Evolutionary conservation across 1,140 invertebrate genomes (phyloP).

Genomic region (Littorina saxatilis): DNA sequence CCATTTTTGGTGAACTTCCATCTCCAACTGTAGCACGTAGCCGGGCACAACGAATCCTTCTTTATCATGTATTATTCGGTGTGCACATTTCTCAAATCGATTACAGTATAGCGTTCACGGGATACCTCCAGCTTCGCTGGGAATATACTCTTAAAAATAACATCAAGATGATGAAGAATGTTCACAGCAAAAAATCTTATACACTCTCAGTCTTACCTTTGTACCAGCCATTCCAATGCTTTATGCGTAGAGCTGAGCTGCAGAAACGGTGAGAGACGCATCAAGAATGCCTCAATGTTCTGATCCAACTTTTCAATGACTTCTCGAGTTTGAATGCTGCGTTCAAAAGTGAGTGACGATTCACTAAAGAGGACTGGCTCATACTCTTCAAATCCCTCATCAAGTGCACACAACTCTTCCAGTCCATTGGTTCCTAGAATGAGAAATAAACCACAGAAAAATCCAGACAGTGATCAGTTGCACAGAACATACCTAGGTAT

Average conservation of each 20-base stretch:
- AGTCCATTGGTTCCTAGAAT: constrained; percentile 83
- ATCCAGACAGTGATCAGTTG: neutral
- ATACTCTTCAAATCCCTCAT: constrained; percentile 85
- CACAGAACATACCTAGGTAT: neutral
- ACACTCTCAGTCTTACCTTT: too few relatives aligned
- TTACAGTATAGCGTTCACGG: too few relatives aligned
- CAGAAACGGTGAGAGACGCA: constrained; percentile 91
- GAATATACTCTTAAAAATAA: too few relatives aligned
- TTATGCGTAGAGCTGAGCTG: constrained; percentile 89
- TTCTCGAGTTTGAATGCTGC: constrained; percentile 85
- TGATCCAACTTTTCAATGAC: constrained; percentile 86
- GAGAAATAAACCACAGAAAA: constrained; percentile 10
- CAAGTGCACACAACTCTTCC: constrained; percentile 85
- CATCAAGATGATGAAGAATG: too few relatives aligned
- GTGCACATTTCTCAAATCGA: too few relatives aligned
- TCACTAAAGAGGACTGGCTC: constrained; percentile 86
- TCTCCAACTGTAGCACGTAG: too few relatives aligned
- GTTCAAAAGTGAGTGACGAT: constrained; percentile 84
- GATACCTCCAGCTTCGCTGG: too few relatives aligned
- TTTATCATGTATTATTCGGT: too few relatives aligned
- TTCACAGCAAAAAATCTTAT: too few relatives aligned
- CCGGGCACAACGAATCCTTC: too few relatives aligned
- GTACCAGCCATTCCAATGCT: constrained; percentile 94
- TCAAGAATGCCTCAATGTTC: constrained; percentile 87
- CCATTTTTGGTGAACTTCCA: too few relatives aligned